Base-by-base conservation (phyloP, 2,797 vertebrate genomes). In the Argya squamiceps region DNA sequence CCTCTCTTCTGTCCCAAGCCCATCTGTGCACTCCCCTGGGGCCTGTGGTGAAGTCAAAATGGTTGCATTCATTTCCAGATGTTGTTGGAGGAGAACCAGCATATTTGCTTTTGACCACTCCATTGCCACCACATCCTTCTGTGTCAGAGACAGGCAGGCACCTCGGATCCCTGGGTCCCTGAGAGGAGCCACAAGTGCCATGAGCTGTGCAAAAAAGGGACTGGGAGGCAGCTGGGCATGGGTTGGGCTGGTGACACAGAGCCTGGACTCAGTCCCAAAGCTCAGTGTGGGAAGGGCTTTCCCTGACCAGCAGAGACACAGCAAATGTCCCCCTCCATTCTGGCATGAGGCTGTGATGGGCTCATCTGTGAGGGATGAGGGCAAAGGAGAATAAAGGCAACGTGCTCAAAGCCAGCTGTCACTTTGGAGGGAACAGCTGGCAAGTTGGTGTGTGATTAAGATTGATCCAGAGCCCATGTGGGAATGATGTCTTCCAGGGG, bases 381-480 rank as follows among this genome's bases (percentile, higher is more conserved):
- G 9, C 27, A 56, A 68, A 90, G 88, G 63, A 82, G 15, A 93
- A 69, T 69, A 75, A 69, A 81, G 80, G 39, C 44, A 56, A 58
- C 2, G 29, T 59, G 47, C 79, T 81, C 59, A 43, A 83, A 92
- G 71, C 24, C 58, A 65, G 37, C 56, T 81, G 32, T 94, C 50
- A 23, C 9, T 16, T 6, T n/a, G 49, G 39, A 73, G n/a, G n/a
- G 49, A 91, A 12, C 56, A 59, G 81, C 88, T 96, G 93, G 88
- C 88, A 93, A 69, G 76, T 32, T 1, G 1, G 44, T 46, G 19
- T 93, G 88, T 96, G 88, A 91, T 96, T 93, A 88, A 71, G 50
- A 34, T 37, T 91, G 60, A 90, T 88, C 60, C 76, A 78, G 70
- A 62, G 19, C 53, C 39, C 27, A 2, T 84, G 83, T 91, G 83